Percentiles rank a stretch among this genome's conserved stretches.
Conservation (phyloP, 2,797 vertebrate species). For the Dipus sagitta region DNA sequence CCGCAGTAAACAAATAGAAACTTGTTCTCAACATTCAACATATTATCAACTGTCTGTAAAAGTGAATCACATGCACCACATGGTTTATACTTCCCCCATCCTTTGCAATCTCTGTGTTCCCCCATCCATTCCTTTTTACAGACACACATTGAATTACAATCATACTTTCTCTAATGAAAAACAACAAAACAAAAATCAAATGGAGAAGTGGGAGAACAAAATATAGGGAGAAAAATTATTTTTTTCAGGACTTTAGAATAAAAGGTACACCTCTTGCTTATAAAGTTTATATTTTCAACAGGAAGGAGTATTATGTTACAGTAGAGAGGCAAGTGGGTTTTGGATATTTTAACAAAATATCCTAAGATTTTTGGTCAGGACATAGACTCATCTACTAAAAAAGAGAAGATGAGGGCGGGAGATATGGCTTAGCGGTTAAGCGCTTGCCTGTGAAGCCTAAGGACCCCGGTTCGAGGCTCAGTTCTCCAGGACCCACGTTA, state of each 20-base stretch:
- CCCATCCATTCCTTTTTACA: not conserved
- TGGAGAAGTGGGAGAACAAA: not conserved
- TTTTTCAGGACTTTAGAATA: not conserved
- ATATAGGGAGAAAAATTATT: not conserved
- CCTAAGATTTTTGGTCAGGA: not conserved
- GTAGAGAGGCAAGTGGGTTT: not conserved
- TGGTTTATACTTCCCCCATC: not conserved
- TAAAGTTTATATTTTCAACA: slow-evolving; percentile 5
- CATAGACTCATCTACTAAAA: not conserved
- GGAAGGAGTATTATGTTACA: not conserved
- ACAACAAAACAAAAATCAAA: not conserved
- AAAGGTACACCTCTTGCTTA: not conserved
- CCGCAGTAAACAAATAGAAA: slow-evolving; percentile 72
- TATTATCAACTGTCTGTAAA: not conserved
- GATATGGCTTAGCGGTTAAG: too few relatives aligned
- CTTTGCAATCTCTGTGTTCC: not conserved
- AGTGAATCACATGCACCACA: not conserved
- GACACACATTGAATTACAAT: not conserved
- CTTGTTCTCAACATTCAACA: not conserved
- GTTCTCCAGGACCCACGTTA: too few relatives aligned
- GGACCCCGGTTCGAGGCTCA: too few relatives aligned
- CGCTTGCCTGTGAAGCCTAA: too few relatives aligned
- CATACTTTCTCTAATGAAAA: not conserved
- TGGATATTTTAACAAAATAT: not conserved
- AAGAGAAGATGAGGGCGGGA: not conserved